Conservation (phyloP, 2,797 vertebrate species). For the Acomys russatus region DNA sequence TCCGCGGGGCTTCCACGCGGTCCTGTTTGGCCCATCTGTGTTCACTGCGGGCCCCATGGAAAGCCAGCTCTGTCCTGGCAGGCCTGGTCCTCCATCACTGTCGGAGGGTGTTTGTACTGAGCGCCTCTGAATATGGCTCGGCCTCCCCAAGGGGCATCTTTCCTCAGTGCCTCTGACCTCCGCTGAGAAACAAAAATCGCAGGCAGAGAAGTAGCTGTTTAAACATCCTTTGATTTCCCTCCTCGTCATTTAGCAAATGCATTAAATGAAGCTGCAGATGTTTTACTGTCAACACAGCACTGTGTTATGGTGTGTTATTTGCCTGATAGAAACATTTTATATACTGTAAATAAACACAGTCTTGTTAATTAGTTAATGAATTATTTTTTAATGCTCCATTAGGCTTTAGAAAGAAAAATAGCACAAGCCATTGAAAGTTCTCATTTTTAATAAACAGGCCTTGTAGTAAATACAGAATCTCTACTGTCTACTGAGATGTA, state of each 20-base stretch:
- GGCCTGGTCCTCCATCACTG: background rate
- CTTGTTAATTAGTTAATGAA: slow-evolving; percentile 90
- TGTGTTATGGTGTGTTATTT: slow-evolving; percentile 85
- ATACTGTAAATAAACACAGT: slow-evolving; percentile 90
- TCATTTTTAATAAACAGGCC: slow-evolving; percentile 86
- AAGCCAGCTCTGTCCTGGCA: fast-evolving
- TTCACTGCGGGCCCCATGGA: background rate
- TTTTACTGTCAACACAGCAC: slow-evolving; percentile 87
- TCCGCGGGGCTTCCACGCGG: background rate
- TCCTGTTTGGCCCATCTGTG: background rate
- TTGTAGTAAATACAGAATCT: slow-evolving; percentile 63
- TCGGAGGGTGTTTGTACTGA: background rate
- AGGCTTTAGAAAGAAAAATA: slow-evolving; percentile 84
- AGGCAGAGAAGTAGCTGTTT: slow-evolving; percentile 84
- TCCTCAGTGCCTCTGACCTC: slow-evolving; percentile 81
- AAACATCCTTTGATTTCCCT: slow-evolving; percentile 86
- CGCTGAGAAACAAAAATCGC: slow-evolving; percentile 80
- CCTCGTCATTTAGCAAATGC: slow-evolving; percentile 88
- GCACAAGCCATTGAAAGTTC: slow-evolving; percentile 76
- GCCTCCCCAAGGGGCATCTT: slow-evolving; percentile 64
- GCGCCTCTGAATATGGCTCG: slow-evolving; percentile 29
- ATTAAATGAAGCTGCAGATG: slow-evolving; percentile 91
- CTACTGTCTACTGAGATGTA: slow-evolving; percentile 67
- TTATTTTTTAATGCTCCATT: slow-evolving; percentile 88
- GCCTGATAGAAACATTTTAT: slow-evolving; percentile 88